Percentiles rank a stretch among this genome's conserved stretches.
Evolutionary conservation across 1,140 invertebrate genomes (phyloP).

Genomic region (Drosophila subpulchrella): DNA sequence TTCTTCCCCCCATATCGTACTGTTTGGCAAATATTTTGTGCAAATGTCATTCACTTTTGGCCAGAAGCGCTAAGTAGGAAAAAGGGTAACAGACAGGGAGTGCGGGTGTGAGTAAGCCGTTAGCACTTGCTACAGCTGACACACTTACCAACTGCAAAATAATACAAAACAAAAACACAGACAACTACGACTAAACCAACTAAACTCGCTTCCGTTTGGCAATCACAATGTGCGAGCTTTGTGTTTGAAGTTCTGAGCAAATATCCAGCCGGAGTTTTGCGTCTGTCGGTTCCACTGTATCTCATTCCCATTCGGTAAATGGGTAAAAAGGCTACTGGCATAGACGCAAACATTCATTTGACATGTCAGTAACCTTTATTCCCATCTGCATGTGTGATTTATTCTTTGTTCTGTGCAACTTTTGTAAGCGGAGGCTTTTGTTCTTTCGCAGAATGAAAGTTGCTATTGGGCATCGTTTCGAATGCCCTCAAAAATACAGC

Average conservation of each 20-base stretch:
- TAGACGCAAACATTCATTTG: conserved; percentile 31
- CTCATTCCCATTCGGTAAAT: conserved; percentile 36
- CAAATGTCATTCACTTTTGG: conserved; percentile 54
- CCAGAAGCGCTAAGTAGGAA: conserved; percentile 23
- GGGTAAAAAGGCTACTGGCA: conserved; percentile 44
- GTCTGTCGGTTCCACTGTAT: conserved; percentile 30
- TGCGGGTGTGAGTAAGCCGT: conserved; percentile 24
- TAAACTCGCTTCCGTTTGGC: conserved; percentile 45
- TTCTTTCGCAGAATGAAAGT: conserved; percentile 43
- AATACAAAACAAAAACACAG: conserved; percentile 24
- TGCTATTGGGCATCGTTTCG: conserved; percentile 20
- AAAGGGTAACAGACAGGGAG: not conserved
- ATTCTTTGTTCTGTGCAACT: conserved; percentile 43
- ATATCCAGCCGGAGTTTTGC: conserved; percentile 21
- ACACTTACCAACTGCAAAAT: conserved; percentile 37
- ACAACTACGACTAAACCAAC: conserved; percentile 20
- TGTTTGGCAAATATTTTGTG: conserved; percentile 14
- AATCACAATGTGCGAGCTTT: conserved; percentile 42
- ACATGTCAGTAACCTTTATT: conserved; percentile 53
- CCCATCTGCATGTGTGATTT: conserved; percentile 32
- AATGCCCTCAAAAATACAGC: conserved; percentile 29
- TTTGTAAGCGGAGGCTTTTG: conserved; percentile 37
- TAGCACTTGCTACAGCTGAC: conserved; percentile 47
- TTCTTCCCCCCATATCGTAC: not conserved
- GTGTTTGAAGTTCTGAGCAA: conserved; percentile 39